A percentile compares a stretch with the other conserved stretches of the same genome.
phyloP scores from a whole-genome alignment of 2,113 vertebrate species.

The Corythoichthys haematopterus region DNA sequence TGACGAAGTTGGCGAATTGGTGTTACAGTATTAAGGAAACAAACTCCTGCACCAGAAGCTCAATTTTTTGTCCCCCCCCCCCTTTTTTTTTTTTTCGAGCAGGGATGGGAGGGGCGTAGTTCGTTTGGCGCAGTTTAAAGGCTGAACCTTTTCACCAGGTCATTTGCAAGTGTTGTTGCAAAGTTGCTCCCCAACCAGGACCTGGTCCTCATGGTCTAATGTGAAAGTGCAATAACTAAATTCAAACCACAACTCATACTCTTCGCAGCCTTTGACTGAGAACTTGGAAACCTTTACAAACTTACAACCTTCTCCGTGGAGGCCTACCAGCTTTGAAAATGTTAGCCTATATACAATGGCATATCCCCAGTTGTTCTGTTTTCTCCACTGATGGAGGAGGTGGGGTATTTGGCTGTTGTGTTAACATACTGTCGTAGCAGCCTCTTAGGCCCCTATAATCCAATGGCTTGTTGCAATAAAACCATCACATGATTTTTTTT shows the following conservation, averaged over 20 bases:
- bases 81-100: no score
- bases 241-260: neutral
- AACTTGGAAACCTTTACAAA: neutral
- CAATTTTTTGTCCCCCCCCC: no score
- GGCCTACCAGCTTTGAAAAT: neutral
- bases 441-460: conserved; percentile 54
- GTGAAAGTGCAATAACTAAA: no score
- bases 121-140: no score
- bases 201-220: no score
- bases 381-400: conserved; percentile 22
- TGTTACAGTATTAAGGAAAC: no score
- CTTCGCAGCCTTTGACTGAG: neutral
- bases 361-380: conserved; percentile 17
- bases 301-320: neutral
- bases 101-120: no score
- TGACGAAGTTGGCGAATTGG: no score
- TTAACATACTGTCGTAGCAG: conserved; percentile 35
- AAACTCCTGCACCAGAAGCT: no score
- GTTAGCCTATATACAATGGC: neutral
- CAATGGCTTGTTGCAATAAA: conserved; percentile 56
- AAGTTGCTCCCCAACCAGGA: no score
- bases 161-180: no score
- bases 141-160: no score
- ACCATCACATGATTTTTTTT: conserved; percentile 33
- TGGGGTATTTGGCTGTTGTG: conserved; percentile 29